Conservation (phyloP, 2,113 vertebrate species). For the Callaeas wilsoni region DNA sequence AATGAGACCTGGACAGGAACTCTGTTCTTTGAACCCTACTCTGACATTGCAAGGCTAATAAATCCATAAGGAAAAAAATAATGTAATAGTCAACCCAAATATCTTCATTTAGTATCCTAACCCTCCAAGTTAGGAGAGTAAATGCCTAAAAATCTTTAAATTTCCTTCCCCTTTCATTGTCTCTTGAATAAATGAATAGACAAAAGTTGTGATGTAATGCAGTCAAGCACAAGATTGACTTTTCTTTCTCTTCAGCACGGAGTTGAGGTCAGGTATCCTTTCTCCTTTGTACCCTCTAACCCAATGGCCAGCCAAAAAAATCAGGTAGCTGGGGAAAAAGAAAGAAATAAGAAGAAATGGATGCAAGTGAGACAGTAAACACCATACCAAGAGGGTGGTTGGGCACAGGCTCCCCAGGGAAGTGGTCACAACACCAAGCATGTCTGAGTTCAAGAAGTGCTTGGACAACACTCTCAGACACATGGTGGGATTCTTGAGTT, state of each 20-base stretch:
- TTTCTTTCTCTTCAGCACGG: not conserved
- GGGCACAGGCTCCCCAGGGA: not conserved
- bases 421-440: not conserved
- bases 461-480: not conserved
- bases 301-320: not conserved
- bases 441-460: not conserved
- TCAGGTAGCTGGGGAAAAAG: not conserved
- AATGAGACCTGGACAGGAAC: not conserved
- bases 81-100: not conserved
- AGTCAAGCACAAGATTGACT: not conserved
- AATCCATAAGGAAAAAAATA: not conserved
- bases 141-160: not conserved
- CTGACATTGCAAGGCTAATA: not conserved
- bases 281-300: not conserved
- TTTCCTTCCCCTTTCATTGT: not conserved
- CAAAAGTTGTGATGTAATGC: not conserved
- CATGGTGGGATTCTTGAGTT: not conserved
- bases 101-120: not conserved
- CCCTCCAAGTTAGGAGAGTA: not conserved
- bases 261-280: not conserved
- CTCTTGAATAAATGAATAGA: not conserved
- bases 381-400: not conserved
- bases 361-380: not conserved
- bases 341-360: not conserved
- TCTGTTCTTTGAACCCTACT: not conserved